Evolutionary conservation across 2,888 invertebrate genomes (phyloP).

Genomic region (Hofmannophila pseudospretella): DNA sequence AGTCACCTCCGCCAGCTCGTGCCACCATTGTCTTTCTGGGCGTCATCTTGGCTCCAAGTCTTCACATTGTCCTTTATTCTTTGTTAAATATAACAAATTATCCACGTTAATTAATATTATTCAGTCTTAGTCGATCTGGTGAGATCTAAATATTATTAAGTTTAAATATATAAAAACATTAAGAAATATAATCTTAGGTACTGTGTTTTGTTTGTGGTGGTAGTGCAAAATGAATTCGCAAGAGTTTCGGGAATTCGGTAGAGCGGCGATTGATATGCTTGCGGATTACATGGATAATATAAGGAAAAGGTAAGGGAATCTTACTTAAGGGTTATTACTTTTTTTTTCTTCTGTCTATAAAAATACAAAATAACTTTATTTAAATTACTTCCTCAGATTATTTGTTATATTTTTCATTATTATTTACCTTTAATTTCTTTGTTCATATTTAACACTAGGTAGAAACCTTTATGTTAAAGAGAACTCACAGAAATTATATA

Average conservation of each 20-base stretch:
- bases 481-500: too few relatives aligned
- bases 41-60: slow-evolving; percentile 43
- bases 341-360: neutral
- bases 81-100: neutral
- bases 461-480: too few relatives aligned
- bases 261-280: slow-evolving; percentile 92
- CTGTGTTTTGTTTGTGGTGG: slow-evolving; percentile 15
- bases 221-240: slow-evolving; percentile 82
- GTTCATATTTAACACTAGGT: too few relatives aligned
- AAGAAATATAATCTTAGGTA: neutral
- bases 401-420: too few relatives aligned
- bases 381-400: too few relatives aligned
- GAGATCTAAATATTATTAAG: neutral
- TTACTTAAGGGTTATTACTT: slow-evolving; percentile 1
- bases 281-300: slow-evolving; percentile 94
- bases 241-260: slow-evolving; percentile 89
- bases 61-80: slow-evolving; percentile 4
- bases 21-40: slow-evolving; percentile 59
- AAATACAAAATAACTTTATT: too few relatives aligned
- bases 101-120: too few relatives aligned
- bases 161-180: neutral
- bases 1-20: slow-evolving; percentile 44
- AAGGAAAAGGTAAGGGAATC: slow-evolving; percentile 81
- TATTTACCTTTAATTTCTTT: too few relatives aligned
- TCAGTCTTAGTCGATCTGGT: too few relatives aligned